Evolutionary conservation across 2,888 invertebrate species (phyloP).

Genomic region (Apantesis nais): DNA sequence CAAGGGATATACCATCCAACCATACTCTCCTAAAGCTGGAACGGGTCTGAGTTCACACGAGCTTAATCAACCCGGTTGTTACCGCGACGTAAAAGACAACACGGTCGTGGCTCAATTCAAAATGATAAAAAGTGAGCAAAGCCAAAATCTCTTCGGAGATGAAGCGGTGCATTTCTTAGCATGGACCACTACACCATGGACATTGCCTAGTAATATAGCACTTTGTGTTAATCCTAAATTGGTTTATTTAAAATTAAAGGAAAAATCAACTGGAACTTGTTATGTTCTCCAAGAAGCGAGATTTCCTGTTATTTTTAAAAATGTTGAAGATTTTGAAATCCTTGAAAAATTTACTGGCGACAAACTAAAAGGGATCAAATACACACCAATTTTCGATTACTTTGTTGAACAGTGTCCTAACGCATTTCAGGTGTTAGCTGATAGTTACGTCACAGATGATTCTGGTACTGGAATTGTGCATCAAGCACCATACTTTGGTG

Average conservation of each 20-base stretch:
- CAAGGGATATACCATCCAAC: no score
- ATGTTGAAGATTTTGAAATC: constrained; percentile 91
- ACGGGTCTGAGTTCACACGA: no score
- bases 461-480: constrained; percentile 99
- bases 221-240: constrained; percentile 96
- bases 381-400: constrained; percentile 96
- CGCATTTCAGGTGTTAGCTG: constrained; percentile 94
- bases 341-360: constrained; percentile 92
- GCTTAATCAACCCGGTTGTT: no score
- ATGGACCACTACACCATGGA: constrained; percentile 99
- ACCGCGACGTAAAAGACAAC: no score
- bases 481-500: constrained; percentile 99
- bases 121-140: no score
- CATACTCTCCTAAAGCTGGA: no score
- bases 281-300: constrained; percentile 95
- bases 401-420: constrained; percentile 88
- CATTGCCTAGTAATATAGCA: constrained; percentile 97
- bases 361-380: constrained; percentile 91
- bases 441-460: constrained; percentile 97
- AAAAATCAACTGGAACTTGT: constrained; percentile 87
- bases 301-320: constrained; percentile 91
- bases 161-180: constrained; percentile 93
- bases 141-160: no score
- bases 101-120: no score
- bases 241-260: constrained; percentile 92